Base-by-base conservation (phyloP, 1,140 invertebrate species). In the Caenorhabditis briggsae region DNA sequence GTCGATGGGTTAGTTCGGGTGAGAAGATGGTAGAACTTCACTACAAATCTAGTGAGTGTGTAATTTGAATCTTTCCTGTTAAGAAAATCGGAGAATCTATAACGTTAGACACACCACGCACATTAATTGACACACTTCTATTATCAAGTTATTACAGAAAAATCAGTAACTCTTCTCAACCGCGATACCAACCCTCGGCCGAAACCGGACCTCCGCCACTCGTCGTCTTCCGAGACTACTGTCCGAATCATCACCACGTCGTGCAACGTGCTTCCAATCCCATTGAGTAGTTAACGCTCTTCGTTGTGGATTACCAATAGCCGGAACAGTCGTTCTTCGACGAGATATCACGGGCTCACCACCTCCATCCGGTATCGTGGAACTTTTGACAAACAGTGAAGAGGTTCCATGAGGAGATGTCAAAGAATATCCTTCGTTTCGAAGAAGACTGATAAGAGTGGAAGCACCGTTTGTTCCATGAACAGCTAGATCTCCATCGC, bases 131-230 rank as follows among this genome's bases (percentile, higher is more conserved):
- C 56, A 82, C 55, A 25, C 18, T 58, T 59, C 20, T 25, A n/a
- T 48, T 59, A n/a, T n/a, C n/a, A n/a, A n/a, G n/a, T n/a, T n/a
- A 83, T 20, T 83, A 33, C 33, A 33, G 20, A 48, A 41, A 59
- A 48, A 25, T 61, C 59, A 61, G 7, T n/a, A 46, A 56, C 48
- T 83, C 53, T 46, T 59, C 55, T 83, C 58, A 56, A 33, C 78
- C 33, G 41, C 74, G 53, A 70, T 65, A 86, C 86, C 18, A 50
- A 87, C 86, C 86, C 61, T 84, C 83, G 82, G 82, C 20, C 64
- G 23, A 58, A 70, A 59, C 53, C 86, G 83, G 82, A 87, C 86
- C 86, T 87, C 83, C 46, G 86, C 86, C 43, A 87, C 83, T 61
- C 55, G 41, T 46, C 64, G 20, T 53, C 46, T 78, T 78, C 70